phyloP scores from a whole-genome alignment of 2,797 vertebrate species.

The Gymnopithys bicolor region DNA sequence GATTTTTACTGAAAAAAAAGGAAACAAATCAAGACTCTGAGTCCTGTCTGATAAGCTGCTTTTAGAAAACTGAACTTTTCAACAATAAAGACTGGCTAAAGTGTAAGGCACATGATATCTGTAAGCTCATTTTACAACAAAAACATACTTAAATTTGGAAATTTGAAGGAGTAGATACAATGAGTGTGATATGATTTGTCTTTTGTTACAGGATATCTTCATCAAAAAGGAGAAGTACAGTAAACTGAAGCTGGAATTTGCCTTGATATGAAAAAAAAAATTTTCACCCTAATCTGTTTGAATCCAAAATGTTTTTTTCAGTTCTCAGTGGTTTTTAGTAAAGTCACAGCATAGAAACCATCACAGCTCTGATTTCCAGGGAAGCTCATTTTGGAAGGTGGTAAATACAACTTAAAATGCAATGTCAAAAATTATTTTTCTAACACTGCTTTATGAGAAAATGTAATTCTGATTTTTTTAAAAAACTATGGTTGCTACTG shows the following conservation, averaged over 20 bases:
- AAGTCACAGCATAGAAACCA: background rate
- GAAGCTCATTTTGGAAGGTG: constrained; percentile 5
- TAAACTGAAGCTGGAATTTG: constrained; percentile 44
- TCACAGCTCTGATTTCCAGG: constrained; percentile 16
- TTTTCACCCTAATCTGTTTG: background rate
- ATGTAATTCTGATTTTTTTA: background rate
- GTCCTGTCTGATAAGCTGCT: background rate
- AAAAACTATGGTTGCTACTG: background rate
- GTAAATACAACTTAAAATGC: background rate
- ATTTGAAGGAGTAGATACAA: background rate
- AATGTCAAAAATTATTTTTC: background rate
- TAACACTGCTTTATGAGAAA: background rate
- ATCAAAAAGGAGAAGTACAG: constrained; percentile 4
- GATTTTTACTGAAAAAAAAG: background rate
- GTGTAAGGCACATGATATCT: background rate
- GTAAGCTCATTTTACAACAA: background rate
- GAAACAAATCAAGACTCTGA: background rate
- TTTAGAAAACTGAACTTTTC: background rate
- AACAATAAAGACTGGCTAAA: background rate
- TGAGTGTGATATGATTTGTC: constrained; percentile 18
- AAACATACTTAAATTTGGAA: background rate
- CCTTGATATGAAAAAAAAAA: background rate
- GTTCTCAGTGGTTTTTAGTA: background rate
- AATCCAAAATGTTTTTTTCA: background rate
- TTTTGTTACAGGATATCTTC: constrained; percentile 37